A percentile compares a stretch with the other conserved stretches of the same genome.
phyloP scores from a whole-genome alignment of 1,140 invertebrate species.

The Mizuhopecten yessoensis region DNA sequence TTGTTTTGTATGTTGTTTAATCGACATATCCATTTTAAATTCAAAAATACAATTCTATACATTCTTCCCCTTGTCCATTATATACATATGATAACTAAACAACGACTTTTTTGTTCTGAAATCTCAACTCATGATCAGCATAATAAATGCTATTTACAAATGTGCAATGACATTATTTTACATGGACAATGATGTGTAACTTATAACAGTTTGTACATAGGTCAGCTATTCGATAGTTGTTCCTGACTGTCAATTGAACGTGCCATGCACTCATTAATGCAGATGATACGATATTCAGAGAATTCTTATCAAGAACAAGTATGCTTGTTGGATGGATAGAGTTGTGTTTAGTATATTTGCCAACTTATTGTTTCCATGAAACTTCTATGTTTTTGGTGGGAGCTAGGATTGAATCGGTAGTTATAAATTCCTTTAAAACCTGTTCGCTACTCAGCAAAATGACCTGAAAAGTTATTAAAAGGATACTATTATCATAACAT shows the following conservation, averaged over 20 bases:
- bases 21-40: not conserved
- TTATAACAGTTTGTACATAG: no score
- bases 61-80: not conserved
- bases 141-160: not conserved
- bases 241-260: no score
- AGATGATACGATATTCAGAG: no score
- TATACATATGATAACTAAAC: not conserved
- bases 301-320: no score
- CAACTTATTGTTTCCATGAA: not conserved
- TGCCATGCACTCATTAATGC: no score
- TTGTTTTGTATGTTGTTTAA: not conserved
- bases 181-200: not conserved
- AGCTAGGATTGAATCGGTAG: not conserved
- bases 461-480: no score
- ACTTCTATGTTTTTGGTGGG: no score
- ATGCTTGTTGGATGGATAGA: no score
- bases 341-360: not conserved
- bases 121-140: not conserved
- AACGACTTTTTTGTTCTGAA: not conserved
- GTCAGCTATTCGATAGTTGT: no score
- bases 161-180: not conserved
- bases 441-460: no score
- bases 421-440: not conserved
- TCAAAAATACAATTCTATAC: not conserved
- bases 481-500: no score